phyloP scores from a whole-genome alignment of 1,140 invertebrate genomes.

The Mesaphorura yosii region DNA sequence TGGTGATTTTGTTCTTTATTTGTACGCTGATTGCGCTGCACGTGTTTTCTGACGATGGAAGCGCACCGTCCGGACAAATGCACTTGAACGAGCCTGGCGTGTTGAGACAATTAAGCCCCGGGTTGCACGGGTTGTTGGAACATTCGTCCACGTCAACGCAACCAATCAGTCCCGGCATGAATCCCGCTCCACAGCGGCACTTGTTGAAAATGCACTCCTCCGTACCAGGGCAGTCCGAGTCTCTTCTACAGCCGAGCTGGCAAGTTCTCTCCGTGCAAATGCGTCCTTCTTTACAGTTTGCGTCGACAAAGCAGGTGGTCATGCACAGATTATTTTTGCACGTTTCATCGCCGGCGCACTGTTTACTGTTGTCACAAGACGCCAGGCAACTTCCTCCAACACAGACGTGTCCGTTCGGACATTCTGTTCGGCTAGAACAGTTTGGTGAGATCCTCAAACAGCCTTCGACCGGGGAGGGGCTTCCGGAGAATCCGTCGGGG shows the following conservation, averaged over 20 bases:
- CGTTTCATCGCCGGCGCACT: conserved; percentile 69
- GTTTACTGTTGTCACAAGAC: conserved; percentile 53
- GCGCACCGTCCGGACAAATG: conserved; percentile 56
- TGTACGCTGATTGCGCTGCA: conserved; percentile 68
- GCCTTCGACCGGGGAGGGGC: conserved; percentile 75
- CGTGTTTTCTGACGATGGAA: conserved; percentile 40
- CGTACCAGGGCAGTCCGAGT: conserved; percentile 62
- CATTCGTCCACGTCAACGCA: conserved; percentile 71
- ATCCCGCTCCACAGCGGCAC: conserved; percentile 62
- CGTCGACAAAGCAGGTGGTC: conserved; percentile 75
- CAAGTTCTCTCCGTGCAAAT: conserved; percentile 73
- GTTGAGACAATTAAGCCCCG: conserved; percentile 64
- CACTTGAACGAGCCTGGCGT: conserved; percentile 66
- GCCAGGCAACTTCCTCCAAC: conserved; percentile 59
- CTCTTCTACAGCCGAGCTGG: conserved; percentile 64
- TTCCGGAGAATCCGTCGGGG: conserved; percentile 68
- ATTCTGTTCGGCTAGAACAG: conserved; percentile 52
- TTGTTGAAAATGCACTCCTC: conserved; percentile 68
- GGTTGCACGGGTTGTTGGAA: conserved; percentile 60
- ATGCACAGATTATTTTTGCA: conserved; percentile 64
- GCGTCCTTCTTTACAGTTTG: conserved; percentile 77
- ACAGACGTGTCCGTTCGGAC: conserved; percentile 60
- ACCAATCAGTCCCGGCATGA: conserved; percentile 51
- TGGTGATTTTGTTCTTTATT: conserved; percentile 56
- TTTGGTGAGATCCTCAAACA: conserved; percentile 60